phyloP scores from a whole-genome alignment of 2,797 vertebrate genomes.

The Takifugu rubripes region DNA sequence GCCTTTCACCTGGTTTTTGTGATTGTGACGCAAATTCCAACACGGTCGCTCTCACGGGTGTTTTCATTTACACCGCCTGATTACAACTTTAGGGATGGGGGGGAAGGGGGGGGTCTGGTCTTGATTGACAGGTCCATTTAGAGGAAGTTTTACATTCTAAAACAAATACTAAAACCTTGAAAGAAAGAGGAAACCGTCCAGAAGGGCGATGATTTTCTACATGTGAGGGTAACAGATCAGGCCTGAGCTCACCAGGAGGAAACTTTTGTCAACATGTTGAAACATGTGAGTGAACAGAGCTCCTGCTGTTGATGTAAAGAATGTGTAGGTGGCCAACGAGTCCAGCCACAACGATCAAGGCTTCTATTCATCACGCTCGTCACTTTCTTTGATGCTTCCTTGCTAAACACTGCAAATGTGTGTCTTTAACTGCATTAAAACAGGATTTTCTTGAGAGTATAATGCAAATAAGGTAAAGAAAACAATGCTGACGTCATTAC shows the following conservation, averaged over 20 bases:
- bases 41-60: slow-evolving; percentile 1
- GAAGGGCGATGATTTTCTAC: not conserved
- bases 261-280: not conserved
- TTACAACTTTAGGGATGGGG: not conserved
- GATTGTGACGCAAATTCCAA: too few species aligned
- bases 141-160: slow-evolving; percentile 1
- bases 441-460: too few species aligned
- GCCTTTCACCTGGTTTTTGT: not conserved
- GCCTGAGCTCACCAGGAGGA: not conserved
- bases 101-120: not conserved
- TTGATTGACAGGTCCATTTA: not conserved
- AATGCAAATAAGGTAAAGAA: too few species aligned
- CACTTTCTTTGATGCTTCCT: slow-evolving; percentile 17
- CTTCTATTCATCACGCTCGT: slow-evolving; percentile 5
- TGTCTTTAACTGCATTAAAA: not conserved
- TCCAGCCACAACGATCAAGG: not conserved
- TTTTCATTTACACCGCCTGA: not conserved
- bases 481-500: too few species aligned
- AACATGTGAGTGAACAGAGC: not conserved
- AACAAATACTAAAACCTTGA: too few species aligned
- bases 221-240: not conserved
- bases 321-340: slow-evolving; percentile 1
- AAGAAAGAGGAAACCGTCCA: too few species aligned
- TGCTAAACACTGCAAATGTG: too few species aligned
- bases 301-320: not conserved